These are phyloP conservation scores for Penaeus vannamei DNA, from an alignment of 1,140 invertebrate genomes.

Conservation along the genomic window DNA sequence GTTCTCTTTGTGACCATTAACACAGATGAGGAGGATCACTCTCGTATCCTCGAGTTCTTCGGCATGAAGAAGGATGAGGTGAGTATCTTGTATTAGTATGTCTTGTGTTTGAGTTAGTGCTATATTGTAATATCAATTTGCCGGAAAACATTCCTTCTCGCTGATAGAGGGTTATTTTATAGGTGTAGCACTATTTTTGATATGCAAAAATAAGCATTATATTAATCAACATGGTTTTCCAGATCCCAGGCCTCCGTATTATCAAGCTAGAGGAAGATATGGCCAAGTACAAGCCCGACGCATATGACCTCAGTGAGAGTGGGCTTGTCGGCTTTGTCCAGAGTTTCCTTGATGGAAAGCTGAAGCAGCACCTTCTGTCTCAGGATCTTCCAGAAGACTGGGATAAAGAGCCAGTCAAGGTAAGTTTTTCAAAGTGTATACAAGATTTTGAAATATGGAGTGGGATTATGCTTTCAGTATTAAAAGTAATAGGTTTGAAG, in stretches of 20 bases:
- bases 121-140: not conserved
- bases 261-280: slow-evolving; percentile 98
- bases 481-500: not conserved
- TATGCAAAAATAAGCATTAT: not conserved
- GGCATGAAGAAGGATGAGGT: slow-evolving; percentile 82
- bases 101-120: not conserved
- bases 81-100: slow-evolving; percentile 74
- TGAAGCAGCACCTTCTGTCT: slow-evolving; percentile 94
- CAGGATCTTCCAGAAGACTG: slow-evolving; percentile 97
- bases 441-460: no score
- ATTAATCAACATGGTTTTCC: slow-evolving; percentile 69
- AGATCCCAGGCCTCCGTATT: slow-evolving; percentile 92
- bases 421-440: slow-evolving; percentile 27
- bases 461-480: not conserved
- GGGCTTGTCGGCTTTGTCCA: slow-evolving; percentile 88
- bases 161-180: no score
- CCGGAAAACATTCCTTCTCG: not conserved
- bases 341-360: slow-evolving; percentile 90
- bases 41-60: slow-evolving; percentile 98
- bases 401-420: slow-evolving; percentile 95
- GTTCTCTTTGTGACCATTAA: slow-evolving; percentile 96
- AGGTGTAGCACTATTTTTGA: not conserved
- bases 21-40: slow-evolving; percentile 95
- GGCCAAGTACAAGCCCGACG: slow-evolving; percentile 96
- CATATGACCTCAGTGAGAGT: slow-evolving; percentile 82